phyloP scores from a whole-genome alignment of 1,140 invertebrate genomes.

The Papilio polyxenes region DNA sequence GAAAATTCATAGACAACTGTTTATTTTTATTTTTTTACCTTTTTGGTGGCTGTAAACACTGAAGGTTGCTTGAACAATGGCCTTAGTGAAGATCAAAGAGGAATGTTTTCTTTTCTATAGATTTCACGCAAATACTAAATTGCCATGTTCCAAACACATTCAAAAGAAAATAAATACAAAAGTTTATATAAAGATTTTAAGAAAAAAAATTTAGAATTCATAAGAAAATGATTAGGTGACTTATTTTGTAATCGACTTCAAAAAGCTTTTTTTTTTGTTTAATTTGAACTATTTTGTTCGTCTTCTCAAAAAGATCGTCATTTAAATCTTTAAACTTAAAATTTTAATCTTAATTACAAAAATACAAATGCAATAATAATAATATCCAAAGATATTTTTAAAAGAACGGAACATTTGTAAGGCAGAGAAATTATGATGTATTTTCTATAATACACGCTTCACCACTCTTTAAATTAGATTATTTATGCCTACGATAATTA shows the following conservation, averaged over 20 bases:
- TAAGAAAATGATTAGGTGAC: neutral
- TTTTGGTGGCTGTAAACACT: neutral
- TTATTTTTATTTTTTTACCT: neutral
- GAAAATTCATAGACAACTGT: neutral
- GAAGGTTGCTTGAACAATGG: slow-evolving; percentile 14
- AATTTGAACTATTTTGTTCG: neutral
- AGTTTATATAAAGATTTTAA: neutral
- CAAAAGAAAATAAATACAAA: slow-evolving; percentile 18
- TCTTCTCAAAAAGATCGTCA: neutral
- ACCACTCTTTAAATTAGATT: neutral
- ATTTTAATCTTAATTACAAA: too few species aligned
- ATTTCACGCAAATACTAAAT: slow-evolving; percentile 13
- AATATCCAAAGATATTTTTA: too few species aligned
- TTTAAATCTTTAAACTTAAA: too few species aligned
- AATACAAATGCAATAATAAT: too few species aligned
- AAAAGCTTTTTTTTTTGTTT: neutral
- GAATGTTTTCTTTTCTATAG: slow-evolving; percentile 19
- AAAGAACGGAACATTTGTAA: too few species aligned
- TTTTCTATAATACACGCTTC: neutral
- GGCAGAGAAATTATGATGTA: neutral
- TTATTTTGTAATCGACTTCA: slow-evolving; percentile 1
- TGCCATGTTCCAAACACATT: neutral
- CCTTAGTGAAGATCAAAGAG: slow-evolving; percentile 5
- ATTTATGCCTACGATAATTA: neutral
- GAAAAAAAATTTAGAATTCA: neutral